Conservation (phyloP, 2,113 vertebrate species). For the Hylia prasina region DNA sequence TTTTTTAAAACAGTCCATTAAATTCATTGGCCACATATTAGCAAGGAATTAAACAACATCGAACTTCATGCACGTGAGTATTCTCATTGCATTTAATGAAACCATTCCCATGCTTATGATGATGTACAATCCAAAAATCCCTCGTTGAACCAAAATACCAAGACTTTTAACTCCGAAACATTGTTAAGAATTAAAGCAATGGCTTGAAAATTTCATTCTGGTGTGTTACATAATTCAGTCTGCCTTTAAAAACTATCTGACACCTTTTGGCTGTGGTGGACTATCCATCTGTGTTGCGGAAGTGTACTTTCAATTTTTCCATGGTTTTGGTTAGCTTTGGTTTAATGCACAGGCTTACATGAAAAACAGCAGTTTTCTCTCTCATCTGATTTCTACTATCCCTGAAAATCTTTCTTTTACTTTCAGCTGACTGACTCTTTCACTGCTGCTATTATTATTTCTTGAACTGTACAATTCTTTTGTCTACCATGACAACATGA, state of each 20-base stretch:
- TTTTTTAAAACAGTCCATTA: constrained; percentile 24
- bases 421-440: background rate
- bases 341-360: background rate
- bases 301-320: background rate
- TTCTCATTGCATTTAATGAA: background rate
- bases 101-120: background rate
- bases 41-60: constrained; percentile 5
- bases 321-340: background rate
- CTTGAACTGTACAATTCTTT: background rate
- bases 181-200: background rate
- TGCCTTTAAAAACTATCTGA: background rate
- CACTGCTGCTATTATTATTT: background rate
- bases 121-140: background rate
- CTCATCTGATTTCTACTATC: background rate
- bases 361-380: background rate
- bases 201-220: background rate
- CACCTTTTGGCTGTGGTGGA: background rate
- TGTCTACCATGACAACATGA: background rate
- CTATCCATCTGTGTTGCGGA: background rate
- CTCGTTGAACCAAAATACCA: background rate
- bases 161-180: background rate
- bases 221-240: background rate
- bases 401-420: background rate
- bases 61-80: background rate
- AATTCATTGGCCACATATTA: background rate